phyloP scores from a whole-genome alignment of 2,888 invertebrate genomes.

The Acanthopleura granulata region DNA sequence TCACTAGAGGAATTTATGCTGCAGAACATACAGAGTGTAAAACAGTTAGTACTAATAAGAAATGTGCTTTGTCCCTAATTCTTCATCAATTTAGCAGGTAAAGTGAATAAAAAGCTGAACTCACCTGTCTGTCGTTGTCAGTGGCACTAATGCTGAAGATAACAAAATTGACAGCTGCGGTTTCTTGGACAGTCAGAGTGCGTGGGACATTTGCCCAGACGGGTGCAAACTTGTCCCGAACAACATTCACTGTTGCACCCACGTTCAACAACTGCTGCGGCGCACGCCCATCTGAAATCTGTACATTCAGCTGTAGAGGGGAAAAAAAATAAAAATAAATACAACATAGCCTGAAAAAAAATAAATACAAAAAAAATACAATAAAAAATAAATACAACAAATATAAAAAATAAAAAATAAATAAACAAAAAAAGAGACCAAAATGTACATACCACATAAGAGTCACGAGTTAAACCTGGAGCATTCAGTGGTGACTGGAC shows the following conservation, averaged over 20 bases:
- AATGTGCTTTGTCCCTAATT: no score
- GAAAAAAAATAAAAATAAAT: no score
- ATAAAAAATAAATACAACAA: no score
- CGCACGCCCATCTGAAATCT: constrained; percentile 43
- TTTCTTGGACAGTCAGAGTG: constrained; percentile 41
- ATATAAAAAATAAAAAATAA: no score
- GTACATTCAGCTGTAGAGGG: constrained; percentile 40
- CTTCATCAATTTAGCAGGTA: no score
- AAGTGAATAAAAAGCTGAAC: background rate
- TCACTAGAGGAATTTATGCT: no score
- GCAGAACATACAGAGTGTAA: no score
- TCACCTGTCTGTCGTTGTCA: constrained; percentile 50
- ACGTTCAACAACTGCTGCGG: constrained; percentile 44
- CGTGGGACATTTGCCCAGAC: constrained; percentile 43
- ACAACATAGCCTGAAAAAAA: no score
- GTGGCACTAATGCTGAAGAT: constrained; percentile 48
- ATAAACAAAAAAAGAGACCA: no score
- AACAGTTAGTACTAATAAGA: no score
- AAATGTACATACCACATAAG: background rate
- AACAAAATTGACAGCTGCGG: constrained; percentile 32
- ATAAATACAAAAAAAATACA: no score
- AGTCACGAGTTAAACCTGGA: background rate
- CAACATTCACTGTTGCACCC: constrained; percentile 47
- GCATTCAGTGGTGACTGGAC: background rate
- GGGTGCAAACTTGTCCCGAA: constrained; percentile 48